These are phyloP conservation scores for Pipistrellus pipistrellus DNA, from an alignment of 2,797 vertebrate species.

Conservation along the genomic window DNA sequence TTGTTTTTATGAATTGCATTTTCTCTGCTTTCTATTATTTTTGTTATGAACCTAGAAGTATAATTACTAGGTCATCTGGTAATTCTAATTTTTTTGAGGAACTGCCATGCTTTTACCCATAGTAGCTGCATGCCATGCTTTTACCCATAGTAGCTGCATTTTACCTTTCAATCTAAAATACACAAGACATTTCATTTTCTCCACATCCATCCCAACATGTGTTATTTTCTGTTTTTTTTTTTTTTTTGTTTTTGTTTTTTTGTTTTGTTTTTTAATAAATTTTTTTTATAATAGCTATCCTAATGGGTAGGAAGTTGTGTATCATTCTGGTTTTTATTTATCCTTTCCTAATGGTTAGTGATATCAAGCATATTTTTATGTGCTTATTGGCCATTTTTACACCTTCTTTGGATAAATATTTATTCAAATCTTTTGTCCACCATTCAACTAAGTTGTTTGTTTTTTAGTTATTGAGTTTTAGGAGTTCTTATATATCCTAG, in stretches of 20 bases:
- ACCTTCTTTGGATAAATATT: slow-evolving; percentile 36
- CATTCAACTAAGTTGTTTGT: neutral
- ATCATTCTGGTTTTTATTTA: slow-evolving; percentile 37
- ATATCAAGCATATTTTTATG: neutral
- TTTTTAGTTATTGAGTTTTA: neutral
- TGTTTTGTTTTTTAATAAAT: neutral
- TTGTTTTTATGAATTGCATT: neutral
- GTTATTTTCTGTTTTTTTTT: neutral
- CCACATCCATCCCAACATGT: neutral
- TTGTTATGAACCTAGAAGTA: neutral
- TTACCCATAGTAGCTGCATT: neutral
- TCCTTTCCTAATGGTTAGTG: slow-evolving; percentile 12
- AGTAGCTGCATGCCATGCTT: neutral
- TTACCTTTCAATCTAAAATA: neutral
- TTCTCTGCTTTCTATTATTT: neutral
- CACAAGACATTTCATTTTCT: neutral
- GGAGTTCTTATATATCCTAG: neutral
- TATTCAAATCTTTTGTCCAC: neutral
- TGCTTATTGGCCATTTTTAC: neutral
- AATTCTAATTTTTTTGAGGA: slow-evolving; percentile 10
- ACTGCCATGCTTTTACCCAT: neutral
- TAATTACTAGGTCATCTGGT: neutral
- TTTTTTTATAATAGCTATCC: neutral
- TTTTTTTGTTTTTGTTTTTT: neutral
- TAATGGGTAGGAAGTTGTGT: neutral